phyloP scores from a whole-genome alignment of 2,797 vertebrate genomes.

The Pagetopsis macropterus region DNA sequence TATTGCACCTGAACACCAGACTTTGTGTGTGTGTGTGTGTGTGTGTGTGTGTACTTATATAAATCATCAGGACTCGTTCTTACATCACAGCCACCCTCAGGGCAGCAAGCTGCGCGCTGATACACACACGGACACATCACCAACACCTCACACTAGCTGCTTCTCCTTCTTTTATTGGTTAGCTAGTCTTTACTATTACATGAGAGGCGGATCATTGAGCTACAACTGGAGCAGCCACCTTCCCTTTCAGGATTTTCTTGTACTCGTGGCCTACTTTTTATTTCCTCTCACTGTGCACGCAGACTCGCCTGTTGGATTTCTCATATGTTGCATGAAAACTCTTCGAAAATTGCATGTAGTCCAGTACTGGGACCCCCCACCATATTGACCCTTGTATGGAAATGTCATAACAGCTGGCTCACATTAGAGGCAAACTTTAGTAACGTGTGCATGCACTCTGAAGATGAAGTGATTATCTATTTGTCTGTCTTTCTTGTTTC shows the following conservation, averaged over 20 bases:
- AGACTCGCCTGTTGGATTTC: conserved; percentile 7
- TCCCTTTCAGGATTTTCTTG: conserved; percentile 1
- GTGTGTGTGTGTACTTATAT: too few species aligned
- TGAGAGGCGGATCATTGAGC: conserved; percentile 6
- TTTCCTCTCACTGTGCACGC: background rate
- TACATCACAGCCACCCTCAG: conserved; percentile 64
- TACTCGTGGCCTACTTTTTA: background rate
- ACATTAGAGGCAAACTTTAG: background rate
- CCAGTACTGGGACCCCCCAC: background rate
- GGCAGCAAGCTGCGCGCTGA: conserved; percentile 41
- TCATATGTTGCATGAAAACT: conserved; percentile 7
- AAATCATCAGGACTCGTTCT: conserved; percentile 67
- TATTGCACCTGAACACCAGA: too few species aligned
- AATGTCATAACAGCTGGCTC: conserved; percentile 33
- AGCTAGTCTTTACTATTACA: conserved; percentile 15
- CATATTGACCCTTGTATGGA: conserved; percentile 2
- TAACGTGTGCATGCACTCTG: conserved; percentile 2
- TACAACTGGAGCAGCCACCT: background rate
- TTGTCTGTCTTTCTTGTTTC: background rate
- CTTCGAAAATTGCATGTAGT: background rate
- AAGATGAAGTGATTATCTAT: background rate
- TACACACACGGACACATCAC: conserved; percentile 21
- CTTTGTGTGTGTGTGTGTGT: too few species aligned
- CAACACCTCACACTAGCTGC: conserved; percentile 31
- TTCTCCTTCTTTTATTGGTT: conserved; percentile 28